Percentiles rank a stretch among this genome's conserved stretches.
Conservation (phyloP, 2,113 vertebrate genomes). For the Rostratula benghalensis region DNA sequence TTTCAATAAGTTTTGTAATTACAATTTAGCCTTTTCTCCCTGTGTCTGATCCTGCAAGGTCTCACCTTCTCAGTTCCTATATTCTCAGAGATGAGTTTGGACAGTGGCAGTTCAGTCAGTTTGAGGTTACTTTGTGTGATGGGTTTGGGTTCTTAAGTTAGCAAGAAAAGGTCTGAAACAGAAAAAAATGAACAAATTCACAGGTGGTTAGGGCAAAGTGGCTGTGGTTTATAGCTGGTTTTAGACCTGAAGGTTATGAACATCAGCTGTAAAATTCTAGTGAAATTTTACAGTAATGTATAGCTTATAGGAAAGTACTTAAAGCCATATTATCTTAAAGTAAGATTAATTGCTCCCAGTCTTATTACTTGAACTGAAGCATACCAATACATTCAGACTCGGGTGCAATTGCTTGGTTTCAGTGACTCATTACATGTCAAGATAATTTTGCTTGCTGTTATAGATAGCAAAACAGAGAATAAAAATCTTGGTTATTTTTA, state of each 20-base stretch:
- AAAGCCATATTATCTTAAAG: neutral
- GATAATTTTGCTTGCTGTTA: neutral
- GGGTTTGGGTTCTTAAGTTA: neutral
- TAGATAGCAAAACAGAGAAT: neutral
- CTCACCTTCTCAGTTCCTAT: neutral
- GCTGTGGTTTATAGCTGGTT: neutral
- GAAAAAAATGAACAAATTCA: neutral
- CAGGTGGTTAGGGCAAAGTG: neutral
- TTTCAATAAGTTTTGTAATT: neutral
- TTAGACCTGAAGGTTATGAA: neutral
- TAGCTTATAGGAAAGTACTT: neutral
- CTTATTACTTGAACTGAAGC: neutral
- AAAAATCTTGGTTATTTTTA: neutral
- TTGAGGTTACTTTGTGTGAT: neutral
- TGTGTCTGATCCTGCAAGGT: neutral
- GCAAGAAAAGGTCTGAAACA: neutral
- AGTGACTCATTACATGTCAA: neutral
- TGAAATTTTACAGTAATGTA: neutral
- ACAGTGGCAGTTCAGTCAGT: neutral
- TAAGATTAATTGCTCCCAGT: neutral
- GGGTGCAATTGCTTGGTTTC: neutral
- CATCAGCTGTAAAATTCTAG: neutral
- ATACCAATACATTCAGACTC: neutral
- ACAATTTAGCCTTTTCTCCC: neutral
- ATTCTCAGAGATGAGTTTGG: neutral